These are phyloP conservation scores for Anthopleura xanthogrammica DNA, from an alignment of 92 coral and sea anemone species.

Conservation along the genomic window DNA sequence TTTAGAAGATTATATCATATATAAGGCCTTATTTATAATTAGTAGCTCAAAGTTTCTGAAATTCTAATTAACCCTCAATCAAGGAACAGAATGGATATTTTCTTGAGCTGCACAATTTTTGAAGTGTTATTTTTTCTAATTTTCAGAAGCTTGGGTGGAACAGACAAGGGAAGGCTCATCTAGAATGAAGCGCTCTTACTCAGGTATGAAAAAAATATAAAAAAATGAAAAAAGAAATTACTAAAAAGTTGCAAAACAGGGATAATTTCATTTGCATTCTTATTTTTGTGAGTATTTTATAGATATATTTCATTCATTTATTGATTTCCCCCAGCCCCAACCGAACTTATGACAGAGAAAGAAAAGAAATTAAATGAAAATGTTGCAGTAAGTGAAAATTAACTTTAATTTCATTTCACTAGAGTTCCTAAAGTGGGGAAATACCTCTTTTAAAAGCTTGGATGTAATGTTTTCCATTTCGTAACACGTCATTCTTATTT, in stretches of 20 bases:
- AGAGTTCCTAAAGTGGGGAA: too few relatives aligned
- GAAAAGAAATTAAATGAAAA: neutral
- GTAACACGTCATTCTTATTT: neutral
- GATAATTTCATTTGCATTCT: too few relatives aligned
- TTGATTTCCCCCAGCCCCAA: neutral
- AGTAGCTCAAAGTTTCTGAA: too few relatives aligned
- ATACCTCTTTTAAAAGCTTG: too few relatives aligned
- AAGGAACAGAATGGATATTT: too few relatives aligned
- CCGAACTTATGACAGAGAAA: neutral
- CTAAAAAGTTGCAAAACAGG: too few relatives aligned
- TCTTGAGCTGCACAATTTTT: neutral
- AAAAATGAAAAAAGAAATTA: neutral
- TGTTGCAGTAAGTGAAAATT: neutral
- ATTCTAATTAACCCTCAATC: too few relatives aligned
- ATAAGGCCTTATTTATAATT: too few relatives aligned
- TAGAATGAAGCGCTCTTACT: conserved; percentile 25
- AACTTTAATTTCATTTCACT: too few relatives aligned
- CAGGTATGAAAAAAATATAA: conserved; percentile 48
- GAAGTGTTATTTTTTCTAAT: neutral
- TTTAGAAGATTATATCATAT: too few relatives aligned
- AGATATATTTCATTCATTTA: neutral
- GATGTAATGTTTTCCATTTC: neutral
- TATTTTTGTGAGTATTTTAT: too few relatives aligned
- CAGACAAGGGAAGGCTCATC: conserved; percentile 42
- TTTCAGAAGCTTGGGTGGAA: conserved; percentile 83